A percentile compares a stretch with the other conserved stretches of the same genome.
These are phyloP conservation scores for Drosophila nasuta DNA, from an alignment of 1,140 invertebrate species.

Conservation along the genomic window DNA sequence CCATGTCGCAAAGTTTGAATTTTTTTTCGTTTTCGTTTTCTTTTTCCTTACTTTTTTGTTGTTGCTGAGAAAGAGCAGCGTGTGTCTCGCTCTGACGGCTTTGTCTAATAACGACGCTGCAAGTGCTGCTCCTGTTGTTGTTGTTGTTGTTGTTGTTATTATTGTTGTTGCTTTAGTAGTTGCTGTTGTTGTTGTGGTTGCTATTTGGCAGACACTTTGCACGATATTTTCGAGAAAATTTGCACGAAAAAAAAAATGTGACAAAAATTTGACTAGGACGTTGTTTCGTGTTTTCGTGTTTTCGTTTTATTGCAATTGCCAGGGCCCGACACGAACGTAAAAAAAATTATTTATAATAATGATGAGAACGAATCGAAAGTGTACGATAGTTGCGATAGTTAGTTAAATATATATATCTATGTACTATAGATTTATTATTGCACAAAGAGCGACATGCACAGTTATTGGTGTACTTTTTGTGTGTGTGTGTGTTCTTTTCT, in stretches of 20 bases:
- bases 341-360: slow-evolving; percentile 1
- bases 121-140: slow-evolving; percentile 17
- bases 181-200: slow-evolving; percentile 1
- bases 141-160: slow-evolving; percentile 5
- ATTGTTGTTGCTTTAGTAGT: not conserved
- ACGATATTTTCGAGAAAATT: not conserved
- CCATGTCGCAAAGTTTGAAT: slow-evolving; percentile 11
- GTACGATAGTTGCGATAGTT: slow-evolving; percentile 36
- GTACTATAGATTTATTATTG: slow-evolving; percentile 43
- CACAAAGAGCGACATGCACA: slow-evolving; percentile 48
- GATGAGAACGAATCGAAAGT: slow-evolving; percentile 33
- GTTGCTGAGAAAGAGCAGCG: not conserved
- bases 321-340: slow-evolving; percentile 33
- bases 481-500: slow-evolving; percentile 16
- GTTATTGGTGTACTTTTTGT: slow-evolving; percentile 35
- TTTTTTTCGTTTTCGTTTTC: not conserved
- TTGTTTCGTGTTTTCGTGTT: slow-evolving; percentile 19
- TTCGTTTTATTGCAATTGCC: slow-evolving; percentile 46
- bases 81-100: slow-evolving; percentile 41
- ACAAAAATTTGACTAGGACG: slow-evolving; percentile 50
- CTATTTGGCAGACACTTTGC: slow-evolving; percentile 18
- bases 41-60: slow-evolving; percentile 12
- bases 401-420: slow-evolving; percentile 31
- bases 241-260: slow-evolving; percentile 37
- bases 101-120: slow-evolving; percentile 24